Base-by-base conservation (phyloP, 2,113 vertebrate genomes). In the Bathybates hornii region DNA sequence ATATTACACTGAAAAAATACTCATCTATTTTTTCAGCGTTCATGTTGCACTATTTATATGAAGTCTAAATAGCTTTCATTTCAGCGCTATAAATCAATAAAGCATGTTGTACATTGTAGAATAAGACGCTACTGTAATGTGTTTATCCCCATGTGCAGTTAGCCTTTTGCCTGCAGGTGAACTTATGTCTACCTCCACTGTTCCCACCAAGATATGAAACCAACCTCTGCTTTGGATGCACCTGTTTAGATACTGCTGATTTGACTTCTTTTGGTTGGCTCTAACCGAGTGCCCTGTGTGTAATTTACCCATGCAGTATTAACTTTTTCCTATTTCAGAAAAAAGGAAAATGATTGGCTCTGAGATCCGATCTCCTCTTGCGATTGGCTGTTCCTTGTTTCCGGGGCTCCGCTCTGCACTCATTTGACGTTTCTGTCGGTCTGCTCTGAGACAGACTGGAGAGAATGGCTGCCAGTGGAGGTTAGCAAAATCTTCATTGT, bases 391-490 rank as follows among this genome's bases (percentile, higher is more conserved):
- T 1, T 57, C 17, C 92, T 91, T 95, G 95, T 96, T 96, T 97
- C 97, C 96, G 97, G 96, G 94, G 94, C 93, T 93, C 92, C 63
- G 57, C 88, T 83, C 63, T 73, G 68, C 88, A 53, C 81, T 90
- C 89, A 88, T 86, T 78, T 92, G 92, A 97, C 96, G 96, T 96
- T 95, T 95, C 92, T 78, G 27, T 92, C 91, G 91, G 92, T 94
- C 91, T 93, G 94, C 95, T 92, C 93, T 91, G 93, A 96, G 94
- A 96, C 93, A 96, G 95, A 96, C 94, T 86, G 96, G 95, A 95
- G 97, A 98, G 97, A 97, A 99, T 99, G 98, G 98, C 98, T 96
- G 98, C 98, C 97, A 96, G 97, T 97, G 98, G 98, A 98, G 98
- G 98, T 99, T 96, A 96, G 98, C 97, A 24, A 92, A 93, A 93